A percentile compares a stretch with the other conserved stretches of the same genome.
These are phyloP conservation scores for Staurois parvus DNA, from an alignment of 2,797 vertebrate genomes.

Conservation along the genomic window DNA sequence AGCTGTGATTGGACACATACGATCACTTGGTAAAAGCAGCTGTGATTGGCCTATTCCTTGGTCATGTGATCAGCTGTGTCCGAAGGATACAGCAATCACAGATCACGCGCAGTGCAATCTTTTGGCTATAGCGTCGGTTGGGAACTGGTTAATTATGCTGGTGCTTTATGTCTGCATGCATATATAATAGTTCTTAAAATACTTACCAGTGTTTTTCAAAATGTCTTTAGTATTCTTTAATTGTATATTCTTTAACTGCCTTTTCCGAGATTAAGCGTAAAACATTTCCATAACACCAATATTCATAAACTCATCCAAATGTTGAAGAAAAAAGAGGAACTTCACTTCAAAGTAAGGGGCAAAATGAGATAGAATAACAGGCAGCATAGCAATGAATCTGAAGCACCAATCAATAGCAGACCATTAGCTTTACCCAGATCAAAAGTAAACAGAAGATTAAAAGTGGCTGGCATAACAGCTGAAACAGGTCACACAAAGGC, in stretches of 20 bases:
- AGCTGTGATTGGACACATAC: no score
- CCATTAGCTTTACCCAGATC: slow-evolving; percentile 55
- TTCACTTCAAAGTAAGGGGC: slow-evolving; percentile 50
- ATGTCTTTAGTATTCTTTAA: no score
- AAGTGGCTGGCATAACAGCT: slow-evolving; percentile 39
- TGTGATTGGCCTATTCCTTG: no score
- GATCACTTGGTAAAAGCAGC: no score
- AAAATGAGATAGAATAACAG: slow-evolving; percentile 49
- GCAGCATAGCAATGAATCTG: slow-evolving; percentile 57
- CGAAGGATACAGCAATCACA: no score
- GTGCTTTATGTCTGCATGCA: no score
- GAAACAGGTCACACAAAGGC: slow-evolving; percentile 54
- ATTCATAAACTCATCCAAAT: slow-evolving; percentile 24
- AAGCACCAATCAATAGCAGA: slow-evolving; percentile 63
- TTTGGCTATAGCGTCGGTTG: no score
- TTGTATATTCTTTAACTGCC: background rate
- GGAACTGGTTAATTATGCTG: no score
- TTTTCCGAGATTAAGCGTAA: background rate
- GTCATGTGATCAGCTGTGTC: no score
- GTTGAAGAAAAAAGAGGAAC: slow-evolving; percentile 35
- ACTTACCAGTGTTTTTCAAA: no score
- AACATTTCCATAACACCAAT: slow-evolving; percentile 17
- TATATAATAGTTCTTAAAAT: no score
- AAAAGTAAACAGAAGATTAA: slow-evolving; percentile 58
- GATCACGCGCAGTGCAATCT: no score